phyloP scores from a whole-genome alignment of 2,113 vertebrate species.

The Ursus arctos region DNA sequence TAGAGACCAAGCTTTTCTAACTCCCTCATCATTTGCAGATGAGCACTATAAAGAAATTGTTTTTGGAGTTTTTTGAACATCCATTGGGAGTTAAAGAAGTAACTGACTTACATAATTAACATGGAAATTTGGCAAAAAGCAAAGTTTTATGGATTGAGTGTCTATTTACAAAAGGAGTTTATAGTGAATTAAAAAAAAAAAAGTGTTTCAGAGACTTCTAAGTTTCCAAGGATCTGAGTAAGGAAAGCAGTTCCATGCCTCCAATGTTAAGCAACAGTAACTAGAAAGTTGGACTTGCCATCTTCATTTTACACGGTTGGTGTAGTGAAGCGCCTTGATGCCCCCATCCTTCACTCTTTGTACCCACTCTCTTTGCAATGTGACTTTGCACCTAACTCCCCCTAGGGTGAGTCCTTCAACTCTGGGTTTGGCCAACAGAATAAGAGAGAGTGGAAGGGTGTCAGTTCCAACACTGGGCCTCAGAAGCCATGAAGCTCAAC shows the following conservation, averaged over 20 bases:
- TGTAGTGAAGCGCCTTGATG: not conserved
- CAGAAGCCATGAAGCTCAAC: not conserved
- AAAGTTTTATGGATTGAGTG: conserved; percentile 67
- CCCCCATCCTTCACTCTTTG: not conserved
- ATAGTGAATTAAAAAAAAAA: conserved; percentile 49
- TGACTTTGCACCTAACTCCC: not conserved
- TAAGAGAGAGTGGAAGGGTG: not conserved
- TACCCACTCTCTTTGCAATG: not conserved
- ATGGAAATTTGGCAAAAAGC: conserved; percentile 64
- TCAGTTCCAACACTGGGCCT: not conserved
- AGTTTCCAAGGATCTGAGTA: conserved; percentile 69
- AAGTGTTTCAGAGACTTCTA: conserved; percentile 67
- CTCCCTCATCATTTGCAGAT: not conserved
- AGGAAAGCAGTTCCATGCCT: conserved; percentile 25
- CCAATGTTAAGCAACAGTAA: not conserved
- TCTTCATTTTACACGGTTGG: not conserved
- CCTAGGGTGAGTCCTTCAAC: not conserved
- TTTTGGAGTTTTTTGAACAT: conserved; percentile 20
- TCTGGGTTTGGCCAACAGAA: not conserved
- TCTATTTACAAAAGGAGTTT: conserved; percentile 71
- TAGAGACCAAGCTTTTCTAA: not conserved
- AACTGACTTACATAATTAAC: conserved; percentile 60
- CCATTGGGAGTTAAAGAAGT: not conserved
- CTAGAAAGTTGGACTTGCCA: not conserved
- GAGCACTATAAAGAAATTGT: not conserved